A percentile compares a stretch with the other conserved stretches of the same genome.
phyloP scores from a whole-genome alignment of 2,888 invertebrate species.

The Meghimatium bilineatum region DNA sequence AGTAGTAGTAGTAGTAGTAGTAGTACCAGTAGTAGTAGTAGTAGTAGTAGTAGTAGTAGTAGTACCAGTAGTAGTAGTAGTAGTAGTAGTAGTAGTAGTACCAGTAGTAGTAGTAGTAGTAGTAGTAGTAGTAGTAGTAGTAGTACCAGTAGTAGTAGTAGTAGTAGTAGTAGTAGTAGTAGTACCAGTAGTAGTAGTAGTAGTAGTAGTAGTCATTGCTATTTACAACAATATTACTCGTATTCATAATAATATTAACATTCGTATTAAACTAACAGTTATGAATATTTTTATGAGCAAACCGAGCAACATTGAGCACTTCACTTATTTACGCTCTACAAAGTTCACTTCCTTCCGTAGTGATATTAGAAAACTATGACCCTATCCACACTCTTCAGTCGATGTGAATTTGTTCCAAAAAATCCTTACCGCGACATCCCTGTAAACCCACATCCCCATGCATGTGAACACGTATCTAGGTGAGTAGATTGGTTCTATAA shows the following conservation, averaged over 20 bases:
- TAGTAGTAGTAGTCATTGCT: not conserved
- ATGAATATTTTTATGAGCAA: too few species aligned
- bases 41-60: conserved; percentile 13
- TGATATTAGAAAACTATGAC: too few species aligned
- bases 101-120: conserved; percentile 23
- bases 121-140: conserved; percentile 35
- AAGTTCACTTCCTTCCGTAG: too few species aligned
- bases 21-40: not conserved
- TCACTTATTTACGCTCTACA: too few species aligned
- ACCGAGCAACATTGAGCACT: too few species aligned
- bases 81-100: conserved; percentile 20
- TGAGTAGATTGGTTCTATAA: too few species aligned
- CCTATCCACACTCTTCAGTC: too few species aligned
- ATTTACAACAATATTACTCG: not conserved
- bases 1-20: not conserved
- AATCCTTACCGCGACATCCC: too few species aligned
- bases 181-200: conserved; percentile 36
- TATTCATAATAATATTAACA: conserved; percentile 27
- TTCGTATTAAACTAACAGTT: not conserved
- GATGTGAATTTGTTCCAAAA: too few species aligned
- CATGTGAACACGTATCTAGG: too few species aligned
- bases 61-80: conserved; percentile 14
- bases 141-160: conserved; percentile 32
- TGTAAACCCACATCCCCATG: too few species aligned
- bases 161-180: conserved; percentile 36